These are phyloP conservation scores for Mythimna albipuncta DNA, from an alignment of 2,888 invertebrate species.

Conservation along the genomic window DNA sequence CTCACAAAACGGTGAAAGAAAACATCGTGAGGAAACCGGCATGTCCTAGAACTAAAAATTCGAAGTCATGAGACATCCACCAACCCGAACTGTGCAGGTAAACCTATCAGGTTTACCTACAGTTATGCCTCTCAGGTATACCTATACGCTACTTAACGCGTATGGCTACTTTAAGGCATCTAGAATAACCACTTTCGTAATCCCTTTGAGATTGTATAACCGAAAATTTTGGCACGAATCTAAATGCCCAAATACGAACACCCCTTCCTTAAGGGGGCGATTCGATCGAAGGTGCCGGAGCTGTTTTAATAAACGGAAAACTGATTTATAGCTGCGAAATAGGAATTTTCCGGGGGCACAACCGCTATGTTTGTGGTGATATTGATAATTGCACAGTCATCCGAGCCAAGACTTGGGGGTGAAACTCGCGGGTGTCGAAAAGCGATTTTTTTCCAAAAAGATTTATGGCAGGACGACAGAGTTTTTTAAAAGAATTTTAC, in stretches of 20 bases:
- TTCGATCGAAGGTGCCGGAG: constrained; percentile 76
- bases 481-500: constrained; percentile 53
- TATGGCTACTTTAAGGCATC: too few species aligned
- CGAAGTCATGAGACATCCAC: too few species aligned
- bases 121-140: too few species aligned
- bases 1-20: too few species aligned
- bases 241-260: constrained; percentile 43
- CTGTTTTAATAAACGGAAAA: constrained; percentile 86
- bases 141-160: too few species aligned
- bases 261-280: constrained; percentile 65
- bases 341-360: constrained; percentile 78
- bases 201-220: neutral
- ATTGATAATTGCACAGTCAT: constrained; percentile 86
- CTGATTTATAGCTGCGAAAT: constrained; percentile 85
- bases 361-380: constrained; percentile 73
- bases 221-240: neutral
- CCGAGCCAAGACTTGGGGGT: constrained; percentile 69
- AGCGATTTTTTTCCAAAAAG: constrained; percentile 52
- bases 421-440: constrained; percentile 36
- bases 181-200: neutral
- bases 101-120: too few species aligned
- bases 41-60: too few species aligned
- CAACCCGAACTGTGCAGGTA: too few species aligned
- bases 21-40: too few species aligned
- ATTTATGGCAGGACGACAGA: constrained; percentile 59